Evolutionary conservation across 2,113 vertebrate species (phyloP), one percentile per base, ranked within the genome.

Genomic region (Machaerirhynchus nigripectus): DNA sequence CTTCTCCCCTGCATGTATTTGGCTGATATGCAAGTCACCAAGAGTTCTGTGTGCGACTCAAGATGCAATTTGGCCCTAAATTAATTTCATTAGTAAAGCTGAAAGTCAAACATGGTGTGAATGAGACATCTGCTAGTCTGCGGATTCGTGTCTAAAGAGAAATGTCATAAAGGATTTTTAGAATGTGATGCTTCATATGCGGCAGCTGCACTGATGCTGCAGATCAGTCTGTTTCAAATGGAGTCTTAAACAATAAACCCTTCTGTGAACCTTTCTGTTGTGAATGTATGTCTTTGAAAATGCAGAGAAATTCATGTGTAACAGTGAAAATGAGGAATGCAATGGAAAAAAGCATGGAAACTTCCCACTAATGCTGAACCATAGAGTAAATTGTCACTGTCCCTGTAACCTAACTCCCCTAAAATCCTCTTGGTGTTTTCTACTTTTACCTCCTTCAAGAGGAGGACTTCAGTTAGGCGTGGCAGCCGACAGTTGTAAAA

Each of bases 121-220:
- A 96, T 96, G 96, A 96, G 96, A 96, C 96, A 96, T 96, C 96
- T 96, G 96, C 78, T 97, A 90, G 80, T 94, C 88, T 96, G 96
- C 96, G 96, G 96, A 94, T 93, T 96, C 96, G 92, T 73, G 83
- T 96, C 95, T 95, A 89, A 94, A 90, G 92, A 96, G 92, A 97
- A 96, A 95, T 97, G 95, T 96, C 96, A 90, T 89, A 92, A 77
- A 95, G 95, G 93, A 87, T 96, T 96, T 97, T 96, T 90, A 84
- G 95, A 92, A 91, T 93, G 92, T 49, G 23, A 2, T 75, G 77
- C 96, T 89, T 89, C 90, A 42, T 93, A 70, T 23, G 83, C 90
- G 61, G 92, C 96, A 97, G 96, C 95, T 97, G 95, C 95, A 89
- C 83, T 94, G 95, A 94, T 33, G 28, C 75, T 89, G 92, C 24